Evolutionary conservation across 1,140 invertebrate species (phyloP).

Genomic region (Drosophila busckii): DNA sequence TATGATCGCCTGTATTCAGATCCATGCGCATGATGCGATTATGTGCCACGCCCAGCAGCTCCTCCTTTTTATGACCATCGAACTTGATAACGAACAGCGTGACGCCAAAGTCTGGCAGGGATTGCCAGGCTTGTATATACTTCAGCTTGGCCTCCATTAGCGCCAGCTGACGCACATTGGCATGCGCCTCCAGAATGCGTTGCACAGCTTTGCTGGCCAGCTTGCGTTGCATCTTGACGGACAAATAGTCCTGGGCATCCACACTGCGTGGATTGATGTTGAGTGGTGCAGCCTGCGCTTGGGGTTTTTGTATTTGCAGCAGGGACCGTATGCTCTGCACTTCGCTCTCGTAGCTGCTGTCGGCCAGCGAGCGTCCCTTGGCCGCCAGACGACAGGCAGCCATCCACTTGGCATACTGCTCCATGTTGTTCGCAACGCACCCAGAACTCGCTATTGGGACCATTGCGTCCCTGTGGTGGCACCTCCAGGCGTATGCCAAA

Average conservation of each 20-base stretch:
- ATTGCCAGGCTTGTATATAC: constrained; percentile 99
- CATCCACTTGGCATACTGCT: constrained; percentile 99
- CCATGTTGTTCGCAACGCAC: constrained; percentile 96
- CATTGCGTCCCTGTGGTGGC: constrained; percentile 91
- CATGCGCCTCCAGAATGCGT: constrained; percentile 96
- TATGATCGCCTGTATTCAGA: constrained; percentile 92
- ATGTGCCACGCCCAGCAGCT: constrained; percentile 95
- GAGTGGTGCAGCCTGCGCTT: constrained; percentile 83
- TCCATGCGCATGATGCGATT: constrained; percentile 98
- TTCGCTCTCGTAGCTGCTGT: constrained; percentile 95
- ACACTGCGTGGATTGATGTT: constrained; percentile 87
- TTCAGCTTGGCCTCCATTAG: constrained; percentile 96
- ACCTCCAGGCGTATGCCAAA: constrained; percentile 98
- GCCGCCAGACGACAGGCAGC: constrained; percentile 96
- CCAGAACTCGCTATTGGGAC: constrained; percentile 89
- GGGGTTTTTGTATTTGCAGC: constrained; percentile 93
- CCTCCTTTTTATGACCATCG: constrained; percentile 91
- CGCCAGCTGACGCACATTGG: constrained; percentile 95
- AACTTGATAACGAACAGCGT: constrained; percentile 98
- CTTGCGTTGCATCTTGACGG: constrained; percentile 91
- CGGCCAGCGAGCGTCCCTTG: constrained; percentile 95
- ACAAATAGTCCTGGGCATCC: constrained; percentile 94
- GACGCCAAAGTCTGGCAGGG: constrained; percentile 96
- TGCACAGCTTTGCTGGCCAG: constrained; percentile 88
- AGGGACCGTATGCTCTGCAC: constrained; percentile 93